Evolutionary conservation across 2,797 vertebrate species (phyloP).

Genomic region (Lerista edwardsae): DNA sequence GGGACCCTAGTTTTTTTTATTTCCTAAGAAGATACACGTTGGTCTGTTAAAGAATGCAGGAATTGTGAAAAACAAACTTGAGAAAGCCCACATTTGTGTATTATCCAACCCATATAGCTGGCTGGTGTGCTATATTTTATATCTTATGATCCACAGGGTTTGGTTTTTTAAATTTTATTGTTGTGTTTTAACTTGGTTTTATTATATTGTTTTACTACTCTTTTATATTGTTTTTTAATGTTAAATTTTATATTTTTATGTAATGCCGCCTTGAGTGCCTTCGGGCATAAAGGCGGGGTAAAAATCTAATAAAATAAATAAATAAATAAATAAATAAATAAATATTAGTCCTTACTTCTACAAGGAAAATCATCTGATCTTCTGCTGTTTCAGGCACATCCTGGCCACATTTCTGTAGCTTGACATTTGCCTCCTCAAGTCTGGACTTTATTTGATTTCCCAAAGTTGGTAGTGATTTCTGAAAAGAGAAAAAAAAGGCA

Average conservation of each 20-base stretch:
- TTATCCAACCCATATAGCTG: neutral
- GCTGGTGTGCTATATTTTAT: no score
- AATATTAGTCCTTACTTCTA: slow-evolving; percentile 51
- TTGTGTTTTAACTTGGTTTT: no score
- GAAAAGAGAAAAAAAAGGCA: neutral
- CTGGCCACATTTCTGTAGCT: slow-evolving; percentile 3
- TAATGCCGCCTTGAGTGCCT: no score
- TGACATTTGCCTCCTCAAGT: slow-evolving; percentile 4
- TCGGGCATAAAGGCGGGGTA: no score
- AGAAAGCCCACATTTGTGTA: neutral
- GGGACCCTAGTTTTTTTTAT: no score
- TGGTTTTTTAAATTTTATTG: no score
- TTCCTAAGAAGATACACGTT: neutral
- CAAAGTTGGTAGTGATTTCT: slow-evolving; percentile 61
- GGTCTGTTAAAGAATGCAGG: neutral
- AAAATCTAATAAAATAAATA: no score
- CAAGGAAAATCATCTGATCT: slow-evolving; percentile 49
- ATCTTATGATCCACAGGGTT: no score
- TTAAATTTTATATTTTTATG: no score
- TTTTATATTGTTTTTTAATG: no score
- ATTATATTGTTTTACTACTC: no score
- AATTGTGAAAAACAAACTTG: neutral
- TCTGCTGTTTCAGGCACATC: slow-evolving; percentile 5
- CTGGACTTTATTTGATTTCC: slow-evolving; percentile 44
- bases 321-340: no score